phyloP scores from a whole-genome alignment of 2,797 vertebrate species.

The Thamnophis elegans region DNA sequence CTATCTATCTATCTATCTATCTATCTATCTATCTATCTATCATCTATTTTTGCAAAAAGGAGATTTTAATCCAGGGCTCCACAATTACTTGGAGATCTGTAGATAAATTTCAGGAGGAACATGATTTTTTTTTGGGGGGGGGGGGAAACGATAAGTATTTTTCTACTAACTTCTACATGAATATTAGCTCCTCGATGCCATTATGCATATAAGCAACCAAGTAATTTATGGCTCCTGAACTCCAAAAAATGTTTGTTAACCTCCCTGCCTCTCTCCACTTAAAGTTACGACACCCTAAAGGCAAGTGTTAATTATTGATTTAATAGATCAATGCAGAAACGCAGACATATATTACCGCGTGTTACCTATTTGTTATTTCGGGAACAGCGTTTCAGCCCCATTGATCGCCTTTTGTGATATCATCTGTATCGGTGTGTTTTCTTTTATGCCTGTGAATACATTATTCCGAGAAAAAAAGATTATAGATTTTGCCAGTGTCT shows the following conservation, averaged over 20 bases:
- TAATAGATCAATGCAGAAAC: neutral
- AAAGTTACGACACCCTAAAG: neutral
- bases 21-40: too few species aligned
- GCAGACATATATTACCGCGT: neutral
- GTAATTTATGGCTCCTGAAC: neutral
- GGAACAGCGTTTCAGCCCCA: neutral
- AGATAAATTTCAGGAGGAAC: neutral
- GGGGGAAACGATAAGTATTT: neutral
- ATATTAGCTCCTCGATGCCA: neutral
- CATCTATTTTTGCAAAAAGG: too few species aligned
- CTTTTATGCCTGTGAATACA: neutral
- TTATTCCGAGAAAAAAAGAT: neutral
- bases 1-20: too few species aligned
- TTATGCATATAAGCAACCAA: neutral
- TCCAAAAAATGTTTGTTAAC: neutral
- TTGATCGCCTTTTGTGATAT: neutral
- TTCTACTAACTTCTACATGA: neutral
- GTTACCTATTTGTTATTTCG: neutral
- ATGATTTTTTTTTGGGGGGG: neutral
- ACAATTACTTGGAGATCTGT: neutral
- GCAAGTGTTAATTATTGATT: neutral
- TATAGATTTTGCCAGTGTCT: neutral
- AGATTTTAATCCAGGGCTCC: too few species aligned
- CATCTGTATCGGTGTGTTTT: neutral
- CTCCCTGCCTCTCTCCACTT: neutral